Percentiles rank a stretch among this genome's conserved stretches.
Conservation (phyloP, 2,888 invertebrate species). For the Poecilus cupreus region DNA sequence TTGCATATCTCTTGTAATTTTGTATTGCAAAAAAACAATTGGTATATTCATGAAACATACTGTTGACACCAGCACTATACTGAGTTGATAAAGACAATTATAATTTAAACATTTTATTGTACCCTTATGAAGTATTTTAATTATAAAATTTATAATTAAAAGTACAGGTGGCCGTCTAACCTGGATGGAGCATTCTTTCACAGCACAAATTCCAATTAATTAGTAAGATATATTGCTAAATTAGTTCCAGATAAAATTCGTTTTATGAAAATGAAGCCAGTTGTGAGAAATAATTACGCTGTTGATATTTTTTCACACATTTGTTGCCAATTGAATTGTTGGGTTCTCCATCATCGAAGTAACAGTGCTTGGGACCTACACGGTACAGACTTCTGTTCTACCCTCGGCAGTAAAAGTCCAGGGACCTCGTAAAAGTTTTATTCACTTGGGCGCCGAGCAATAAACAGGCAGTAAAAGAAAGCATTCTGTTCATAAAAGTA, state of each 20-base stretch:
- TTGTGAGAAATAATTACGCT: too few relatives aligned
- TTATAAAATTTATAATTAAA: conserved; percentile 27
- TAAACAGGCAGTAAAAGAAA: conserved; percentile 46
- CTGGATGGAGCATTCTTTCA: neutral
- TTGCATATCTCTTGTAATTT: too few relatives aligned
- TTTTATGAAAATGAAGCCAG: neutral
- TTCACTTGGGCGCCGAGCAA: conserved; percentile 42
- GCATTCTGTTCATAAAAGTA: conserved; percentile 48
- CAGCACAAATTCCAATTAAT: conserved; percentile 17
- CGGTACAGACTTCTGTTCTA: neutral
- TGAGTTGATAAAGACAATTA: neutral
- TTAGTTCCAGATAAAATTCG: neutral
- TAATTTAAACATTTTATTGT: conserved; percentile 11
- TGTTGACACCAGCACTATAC: too few relatives aligned
- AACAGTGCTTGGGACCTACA: neutral
- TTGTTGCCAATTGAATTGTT: neutral
- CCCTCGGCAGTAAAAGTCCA: conserved; percentile 13
- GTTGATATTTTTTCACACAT: too few relatives aligned
- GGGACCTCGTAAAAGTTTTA: conserved; percentile 43
- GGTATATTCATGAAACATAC: too few relatives aligned
- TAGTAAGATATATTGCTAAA: neutral
- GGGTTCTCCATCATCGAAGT: neutral
- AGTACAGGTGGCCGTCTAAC: conserved; percentile 12
- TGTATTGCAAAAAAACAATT: too few relatives aligned
- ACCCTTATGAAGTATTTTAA: conserved; percentile 28